Evolutionary conservation across 2,888 invertebrate genomes (phyloP).

Genomic region (Cenopis cana): DNA sequence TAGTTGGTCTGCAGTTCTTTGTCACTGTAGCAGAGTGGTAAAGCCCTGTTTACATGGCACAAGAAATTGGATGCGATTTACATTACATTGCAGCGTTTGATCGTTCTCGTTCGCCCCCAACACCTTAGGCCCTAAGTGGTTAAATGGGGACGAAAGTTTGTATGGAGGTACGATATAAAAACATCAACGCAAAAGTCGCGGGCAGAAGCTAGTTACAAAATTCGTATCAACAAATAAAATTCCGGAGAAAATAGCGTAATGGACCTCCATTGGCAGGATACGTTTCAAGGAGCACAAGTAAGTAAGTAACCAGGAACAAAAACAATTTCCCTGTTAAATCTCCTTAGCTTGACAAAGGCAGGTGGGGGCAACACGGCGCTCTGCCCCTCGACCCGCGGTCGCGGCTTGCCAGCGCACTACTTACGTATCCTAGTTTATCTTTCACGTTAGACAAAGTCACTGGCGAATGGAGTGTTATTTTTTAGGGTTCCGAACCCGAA

Average conservation of each 20-base stretch:
- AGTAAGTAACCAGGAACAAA: slow-evolving; percentile 30
- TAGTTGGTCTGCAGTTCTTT: no score
- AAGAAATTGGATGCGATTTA: no score
- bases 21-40: no score
- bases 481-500: no score
- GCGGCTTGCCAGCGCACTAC: slow-evolving; percentile 21
- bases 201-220: no score
- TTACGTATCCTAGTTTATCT: slow-evolving; percentile 14
- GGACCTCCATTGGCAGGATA: slow-evolving; percentile 12
- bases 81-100: no score
- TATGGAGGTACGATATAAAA: no score
- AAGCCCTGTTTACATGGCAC: no score
- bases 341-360: slow-evolving; percentile 31
- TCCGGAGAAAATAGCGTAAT: background rate
- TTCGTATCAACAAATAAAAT: background rate
- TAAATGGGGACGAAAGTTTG: no score
- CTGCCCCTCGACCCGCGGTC: slow-evolving; percentile 40
- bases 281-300: slow-evolving; percentile 13
- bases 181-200: no score
- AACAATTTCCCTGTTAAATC: slow-evolving; percentile 39
- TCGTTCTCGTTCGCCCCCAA: no score
- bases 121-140: no score
- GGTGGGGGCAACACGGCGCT: slow-evolving; percentile 22
- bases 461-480: background rate
- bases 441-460: slow-evolving; percentile 11